Percentiles rank a stretch among this genome's conserved stretches.
phyloP scores from a whole-genome alignment of 2,797 vertebrate genomes.

The Sebastes itinus region DNA sequence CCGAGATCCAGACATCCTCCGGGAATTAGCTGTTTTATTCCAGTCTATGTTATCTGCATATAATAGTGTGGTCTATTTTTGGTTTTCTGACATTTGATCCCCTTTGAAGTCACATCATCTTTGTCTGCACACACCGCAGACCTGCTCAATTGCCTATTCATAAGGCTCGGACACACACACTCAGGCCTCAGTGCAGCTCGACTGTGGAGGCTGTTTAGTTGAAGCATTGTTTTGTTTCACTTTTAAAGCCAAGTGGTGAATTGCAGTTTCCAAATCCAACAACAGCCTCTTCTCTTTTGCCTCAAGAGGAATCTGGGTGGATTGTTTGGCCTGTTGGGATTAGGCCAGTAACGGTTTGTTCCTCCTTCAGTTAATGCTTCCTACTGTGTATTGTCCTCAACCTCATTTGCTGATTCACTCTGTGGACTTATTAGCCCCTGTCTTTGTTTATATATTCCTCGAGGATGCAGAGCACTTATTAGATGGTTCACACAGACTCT shows the following conservation, averaged over 20 bases:
- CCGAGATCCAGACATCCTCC: neutral
- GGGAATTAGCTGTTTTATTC: conserved; percentile 13
- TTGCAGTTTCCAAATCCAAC: neutral
- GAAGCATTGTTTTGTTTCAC: conserved; percentile 4
- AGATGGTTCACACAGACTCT: neutral
- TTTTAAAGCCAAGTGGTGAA: neutral
- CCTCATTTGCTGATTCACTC: conserved; percentile 23
- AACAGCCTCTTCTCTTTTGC: neutral
- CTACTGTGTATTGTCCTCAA: neutral
- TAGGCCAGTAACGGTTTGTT: neutral
- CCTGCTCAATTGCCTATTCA: conserved; percentile 33
- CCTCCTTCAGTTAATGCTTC: conserved; percentile 11
- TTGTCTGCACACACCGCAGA: conserved; percentile 1
- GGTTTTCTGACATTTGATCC: conserved; percentile 34
- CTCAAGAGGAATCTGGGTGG: neutral
- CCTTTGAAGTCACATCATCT: conserved; percentile 33
- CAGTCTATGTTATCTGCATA: conserved; percentile 1
- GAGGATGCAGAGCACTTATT: neutral
- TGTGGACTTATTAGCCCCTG: neutral
- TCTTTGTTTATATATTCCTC: neutral
- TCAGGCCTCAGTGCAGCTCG: neutral
- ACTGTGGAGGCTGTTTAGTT: neutral
- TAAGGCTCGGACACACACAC: neutral
- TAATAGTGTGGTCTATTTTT: conserved; percentile 6
- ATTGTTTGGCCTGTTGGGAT: conserved; percentile 4